Conservation (phyloP, 2,113 vertebrate genomes). For the human (Homo sapiens) region DNA sequence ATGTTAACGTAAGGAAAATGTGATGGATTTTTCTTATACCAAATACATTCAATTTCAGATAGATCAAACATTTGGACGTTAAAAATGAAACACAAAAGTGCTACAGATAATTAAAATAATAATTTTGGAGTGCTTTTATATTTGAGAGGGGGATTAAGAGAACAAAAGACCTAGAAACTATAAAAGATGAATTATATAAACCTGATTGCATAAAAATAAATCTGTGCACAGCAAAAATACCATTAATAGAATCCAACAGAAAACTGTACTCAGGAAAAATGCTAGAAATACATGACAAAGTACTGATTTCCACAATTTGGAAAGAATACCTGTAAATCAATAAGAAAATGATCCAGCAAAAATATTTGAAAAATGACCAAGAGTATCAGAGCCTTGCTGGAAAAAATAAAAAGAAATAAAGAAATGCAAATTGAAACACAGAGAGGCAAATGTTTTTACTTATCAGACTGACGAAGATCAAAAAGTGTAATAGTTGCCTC, state of each 20-base stretch:
- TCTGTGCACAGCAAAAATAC: background rate
- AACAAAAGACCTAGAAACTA: background rate
- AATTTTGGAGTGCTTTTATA: background rate
- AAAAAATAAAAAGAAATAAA: background rate
- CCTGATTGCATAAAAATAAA: background rate
- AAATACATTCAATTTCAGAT: background rate
- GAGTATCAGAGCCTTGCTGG: background rate
- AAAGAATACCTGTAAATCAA: constrained; percentile 32
- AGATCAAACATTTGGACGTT: background rate
- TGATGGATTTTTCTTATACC: background rate
- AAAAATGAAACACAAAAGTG: background rate
- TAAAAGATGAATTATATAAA: background rate
- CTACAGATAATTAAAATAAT: background rate
- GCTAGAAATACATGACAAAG: background rate
- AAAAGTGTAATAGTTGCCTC: background rate
- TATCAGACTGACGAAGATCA: background rate
- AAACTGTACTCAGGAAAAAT: background rate
- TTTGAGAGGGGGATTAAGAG: background rate
- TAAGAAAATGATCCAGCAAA: constrained; percentile 19
- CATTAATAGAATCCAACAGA: background rate
- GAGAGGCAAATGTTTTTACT: background rate
- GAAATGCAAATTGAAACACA: background rate
- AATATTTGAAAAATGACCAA: background rate
- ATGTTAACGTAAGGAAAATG: background rate
- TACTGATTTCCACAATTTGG: background rate